Evolutionary conservation across 2,888 invertebrate genomes (phyloP).

Genomic region (Cyrtodaria siliqua): DNA sequence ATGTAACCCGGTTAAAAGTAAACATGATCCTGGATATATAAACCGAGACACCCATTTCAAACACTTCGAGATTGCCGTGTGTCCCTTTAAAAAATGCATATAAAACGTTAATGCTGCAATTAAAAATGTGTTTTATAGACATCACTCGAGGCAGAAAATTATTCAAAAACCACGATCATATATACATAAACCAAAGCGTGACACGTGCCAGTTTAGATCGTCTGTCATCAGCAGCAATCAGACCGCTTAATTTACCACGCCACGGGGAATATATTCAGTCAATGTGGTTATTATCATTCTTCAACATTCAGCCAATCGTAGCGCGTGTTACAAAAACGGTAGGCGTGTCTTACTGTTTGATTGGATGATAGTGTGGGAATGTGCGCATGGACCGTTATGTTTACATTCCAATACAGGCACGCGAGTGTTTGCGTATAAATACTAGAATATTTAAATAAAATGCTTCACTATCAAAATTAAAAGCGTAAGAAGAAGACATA

Average conservation of each 20-base stretch:
- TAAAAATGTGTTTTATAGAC: no score
- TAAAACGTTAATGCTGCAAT: no score
- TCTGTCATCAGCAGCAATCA: conserved; percentile 2
- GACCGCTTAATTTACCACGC: neutral
- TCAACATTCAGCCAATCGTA: conserved; percentile 10
- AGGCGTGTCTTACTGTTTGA: conserved; percentile 12
- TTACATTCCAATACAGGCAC: conserved; percentile 25
- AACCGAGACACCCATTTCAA: no score
- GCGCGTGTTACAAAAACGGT: conserved; percentile 24
- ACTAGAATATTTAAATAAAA: no score
- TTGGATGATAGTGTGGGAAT: conserved; percentile 25
- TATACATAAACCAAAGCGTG: neutral
- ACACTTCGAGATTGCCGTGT: no score
- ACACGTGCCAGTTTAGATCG: conserved; percentile 1
- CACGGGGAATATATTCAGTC: conserved; percentile 3
- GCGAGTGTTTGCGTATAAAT: conserved; percentile 5
- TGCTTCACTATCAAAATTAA: no score
- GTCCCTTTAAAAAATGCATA: no score
- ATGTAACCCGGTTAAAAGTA: no score
- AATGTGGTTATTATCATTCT: conserved; percentile 1
- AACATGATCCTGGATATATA: no score
- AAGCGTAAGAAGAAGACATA: no score
- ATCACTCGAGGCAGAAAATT: neutral
- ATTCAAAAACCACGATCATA: neutral
- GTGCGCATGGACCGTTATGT: conserved; percentile 26